Evolutionary conservation across 2,797 vertebrate genomes (phyloP).

Genomic region (Poecilia wingei): DNA sequence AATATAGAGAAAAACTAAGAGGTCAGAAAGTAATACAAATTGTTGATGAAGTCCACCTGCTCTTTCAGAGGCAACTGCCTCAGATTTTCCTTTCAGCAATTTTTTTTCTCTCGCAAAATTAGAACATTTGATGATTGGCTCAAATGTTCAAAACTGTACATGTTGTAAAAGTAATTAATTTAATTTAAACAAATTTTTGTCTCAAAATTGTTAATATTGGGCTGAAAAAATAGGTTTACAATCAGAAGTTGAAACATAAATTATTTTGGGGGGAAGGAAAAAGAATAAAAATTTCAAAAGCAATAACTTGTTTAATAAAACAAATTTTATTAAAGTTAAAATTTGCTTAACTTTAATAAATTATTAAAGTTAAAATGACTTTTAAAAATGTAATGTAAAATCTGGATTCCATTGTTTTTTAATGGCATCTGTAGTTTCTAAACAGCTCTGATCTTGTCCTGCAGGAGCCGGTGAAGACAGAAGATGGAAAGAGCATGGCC

Average conservation of each 20-base stretch:
- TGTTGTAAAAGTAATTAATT: neutral
- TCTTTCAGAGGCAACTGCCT: neutral
- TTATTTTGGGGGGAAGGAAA: neutral
- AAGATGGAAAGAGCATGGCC: conserved; percentile 95
- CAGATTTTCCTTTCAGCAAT: neutral
- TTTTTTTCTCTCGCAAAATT: neutral
- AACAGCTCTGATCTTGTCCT: conserved; percentile 10
- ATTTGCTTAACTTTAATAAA: neutral
- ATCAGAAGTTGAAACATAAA: neutral
- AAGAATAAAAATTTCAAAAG: neutral
- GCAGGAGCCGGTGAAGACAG: conserved; percentile 93
- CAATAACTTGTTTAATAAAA: neutral
- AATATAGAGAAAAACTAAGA: neutral
- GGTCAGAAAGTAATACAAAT: too few relatives aligned
- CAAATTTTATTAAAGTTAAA: neutral
- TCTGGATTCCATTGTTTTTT: neutral
- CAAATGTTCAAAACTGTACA: neutral
- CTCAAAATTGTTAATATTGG: neutral
- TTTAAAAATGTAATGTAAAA: neutral
- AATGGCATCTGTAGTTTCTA: neutral
- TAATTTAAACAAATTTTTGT: too few relatives aligned
- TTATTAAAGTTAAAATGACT: neutral
- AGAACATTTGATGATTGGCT: neutral
- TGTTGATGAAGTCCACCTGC: too few relatives aligned
- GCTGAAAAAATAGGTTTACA: neutral